Base-by-base conservation (phyloP, 2,888 invertebrate species). In the Spodoptera picta region DNA sequence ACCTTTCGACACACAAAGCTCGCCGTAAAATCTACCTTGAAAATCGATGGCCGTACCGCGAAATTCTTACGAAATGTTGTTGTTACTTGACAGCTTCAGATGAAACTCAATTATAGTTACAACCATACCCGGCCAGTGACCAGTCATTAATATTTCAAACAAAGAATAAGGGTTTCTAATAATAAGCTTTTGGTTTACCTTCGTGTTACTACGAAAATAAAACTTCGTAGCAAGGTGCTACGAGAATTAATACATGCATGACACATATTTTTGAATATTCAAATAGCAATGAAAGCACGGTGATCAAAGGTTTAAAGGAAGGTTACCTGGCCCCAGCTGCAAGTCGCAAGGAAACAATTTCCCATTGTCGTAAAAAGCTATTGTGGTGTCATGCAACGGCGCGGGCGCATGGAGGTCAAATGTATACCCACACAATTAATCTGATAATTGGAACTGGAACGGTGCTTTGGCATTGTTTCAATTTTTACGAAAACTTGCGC, bases 1-100 rank as follows among this genome's bases (percentile, higher is more conserved):
- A 94, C 93, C 93, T 92, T 93, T 90, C 92, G 89, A 88, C 90
- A 86, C 80, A 90, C 87, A 89, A 90, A 92, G 89, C 90, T 89
- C 88, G 80, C 90, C 90, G 91, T 90, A 90, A 92, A 93, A 92
- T 91, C 76, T 83, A 90, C 92, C 92, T 90, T 92, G 92, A 90
- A 90, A 92, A 91, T 91, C 84, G 80, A 82, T 83, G 82, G 77
- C 76, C 79, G 80, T 74, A 83, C 84, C 88, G 87, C 85, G 85
- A 90, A 90, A 87, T 88, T 83, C 80, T 91, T 91, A 83, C 86
- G 84, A 87, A 87, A 89, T 69, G 63, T 64, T 63, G 69, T 84
- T 72, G 73, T 80, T 81, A 79, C 23, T 71, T 73, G 77, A 69
- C 66, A 66, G 68, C n/a, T 54, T 64, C 11, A 55, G 48, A 68